Base-by-base conservation (phyloP, 2,113 vertebrate species). In the Rhynchomys soricoides region DNA sequence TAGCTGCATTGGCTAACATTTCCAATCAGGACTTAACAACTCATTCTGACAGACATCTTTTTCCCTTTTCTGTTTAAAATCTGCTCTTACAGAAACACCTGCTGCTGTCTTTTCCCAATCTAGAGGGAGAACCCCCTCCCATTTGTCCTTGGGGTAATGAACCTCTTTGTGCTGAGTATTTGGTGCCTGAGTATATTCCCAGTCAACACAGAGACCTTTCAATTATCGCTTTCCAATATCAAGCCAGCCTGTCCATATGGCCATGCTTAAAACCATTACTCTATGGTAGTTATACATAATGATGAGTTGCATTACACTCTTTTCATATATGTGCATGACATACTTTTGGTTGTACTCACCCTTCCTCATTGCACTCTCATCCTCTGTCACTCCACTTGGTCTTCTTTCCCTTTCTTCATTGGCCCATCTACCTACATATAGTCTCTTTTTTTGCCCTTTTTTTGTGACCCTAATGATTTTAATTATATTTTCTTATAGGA, bases 191-290 rank as follows among this genome's bases (percentile, higher is more conserved):
- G 22, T 59, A 12, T 59, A 55, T 59, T 16, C 22, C 24, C 21
- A 21, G 79, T 55, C 22, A 37, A 82, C 24, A 26, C 21, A 12
- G 37, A 52, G 52, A 3, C 37, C 78, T 52, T 97, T 92, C 93
- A 97, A 95, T 74, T 95, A 86, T 7, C 95, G 52, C 74, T 97
- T 98, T 97, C 57, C 10, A 97, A 55, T 31, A 66, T 31, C 62
- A 68, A 75, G 77, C 52, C 48, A 29, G 37, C 86, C 7, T 52
- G 16, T 24, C 40, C 91, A 74, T 93, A 75, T 24, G 34, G 24
- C 24, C 93, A 81, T 77, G 52, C 57, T 85, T 97, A 66, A 66
- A 45, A 45, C 16, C 10, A 48, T 64, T 31, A 45, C 15, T 29
- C 34, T 66, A 48, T 85, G 29, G 7, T 64, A 85, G 22, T 64